A percentile compares a stretch with the other conserved stretches of the same genome.
Conservation (phyloP, 2,888 invertebrate genomes). For the Scaptomyza flava region DNA sequence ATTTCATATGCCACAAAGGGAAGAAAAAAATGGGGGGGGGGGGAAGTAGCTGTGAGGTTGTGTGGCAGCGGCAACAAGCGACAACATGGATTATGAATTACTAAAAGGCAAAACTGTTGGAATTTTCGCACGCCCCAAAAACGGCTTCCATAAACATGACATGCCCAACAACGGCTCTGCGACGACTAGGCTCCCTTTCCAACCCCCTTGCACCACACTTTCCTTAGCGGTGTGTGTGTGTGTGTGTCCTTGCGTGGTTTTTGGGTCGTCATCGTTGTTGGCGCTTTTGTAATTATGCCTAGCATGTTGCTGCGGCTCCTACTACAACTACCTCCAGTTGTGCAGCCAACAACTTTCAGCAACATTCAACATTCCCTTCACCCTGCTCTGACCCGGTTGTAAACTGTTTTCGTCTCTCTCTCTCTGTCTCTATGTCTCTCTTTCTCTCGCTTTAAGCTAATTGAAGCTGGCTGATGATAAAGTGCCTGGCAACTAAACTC, state of each 20-base stretch:
- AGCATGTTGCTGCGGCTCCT: slow-evolving; percentile 36
- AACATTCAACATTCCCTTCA: slow-evolving; percentile 25
- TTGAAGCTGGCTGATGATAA: slow-evolving; percentile 59
- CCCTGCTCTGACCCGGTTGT: slow-evolving; percentile 33
- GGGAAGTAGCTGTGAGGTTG: background rate
- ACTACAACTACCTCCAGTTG: slow-evolving; percentile 4
- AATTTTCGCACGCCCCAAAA: slow-evolving; percentile 70
- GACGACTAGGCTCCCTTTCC: no score
- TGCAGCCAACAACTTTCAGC: slow-evolving; percentile 12
- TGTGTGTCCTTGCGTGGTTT: slow-evolving; percentile 26
- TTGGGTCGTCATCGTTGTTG: slow-evolving; percentile 56
- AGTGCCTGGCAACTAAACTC: slow-evolving; percentile 45
- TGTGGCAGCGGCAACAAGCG: slow-evolving; percentile 10
- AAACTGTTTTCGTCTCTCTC: background rate
- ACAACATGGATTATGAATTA: slow-evolving; percentile 72
- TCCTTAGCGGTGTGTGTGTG: background rate
- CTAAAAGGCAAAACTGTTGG: slow-evolving; percentile 71
- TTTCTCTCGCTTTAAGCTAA: slow-evolving; percentile 36
- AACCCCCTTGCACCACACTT: no score
- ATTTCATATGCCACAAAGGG: slow-evolving; percentile 17
- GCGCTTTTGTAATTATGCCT: slow-evolving; percentile 71
- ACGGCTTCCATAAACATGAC: slow-evolving; percentile 27
- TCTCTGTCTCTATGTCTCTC: no score
- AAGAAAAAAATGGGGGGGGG: background rate
- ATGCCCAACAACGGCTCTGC: slow-evolving; percentile 12